Conservation (phyloP, 2,113 vertebrate species). For the Electrona antarctica region DNA sequence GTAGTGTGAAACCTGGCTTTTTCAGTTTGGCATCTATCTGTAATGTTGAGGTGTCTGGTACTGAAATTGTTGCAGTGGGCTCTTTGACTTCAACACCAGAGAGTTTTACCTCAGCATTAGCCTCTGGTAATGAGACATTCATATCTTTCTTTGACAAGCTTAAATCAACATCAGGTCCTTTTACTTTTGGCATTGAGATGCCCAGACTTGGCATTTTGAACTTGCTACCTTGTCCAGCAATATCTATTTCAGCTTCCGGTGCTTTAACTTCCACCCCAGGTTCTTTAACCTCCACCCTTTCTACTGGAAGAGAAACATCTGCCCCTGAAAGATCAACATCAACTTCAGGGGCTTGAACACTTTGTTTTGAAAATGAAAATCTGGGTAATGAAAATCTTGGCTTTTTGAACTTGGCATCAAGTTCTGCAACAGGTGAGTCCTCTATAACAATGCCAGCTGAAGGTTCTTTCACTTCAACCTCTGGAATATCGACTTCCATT, state of each 20-base stretch:
- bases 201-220: slow-evolving; percentile 58
- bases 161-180: slow-evolving; percentile 27
- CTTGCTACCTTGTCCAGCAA: slow-evolving; percentile 27
- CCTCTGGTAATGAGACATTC: slow-evolving; percentile 15
- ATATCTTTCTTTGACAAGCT: slow-evolving; percentile 20
- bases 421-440: slow-evolving; percentile 31
- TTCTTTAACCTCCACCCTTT: slow-evolving; percentile 13
- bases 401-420: slow-evolving; percentile 25
- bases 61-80: background rate
- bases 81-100: slow-evolving; percentile 38
- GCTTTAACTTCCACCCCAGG: background rate
- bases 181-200: slow-evolving; percentile 23
- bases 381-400: slow-evolving; percentile 24
- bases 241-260: background rate
- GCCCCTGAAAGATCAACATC: slow-evolving; percentile 30
- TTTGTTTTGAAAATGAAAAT: slow-evolving; percentile 36
- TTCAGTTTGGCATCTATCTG: slow-evolving; percentile 53
- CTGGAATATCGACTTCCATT: slow-evolving; percentile 13
- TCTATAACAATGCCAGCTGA: slow-evolving; percentile 10
- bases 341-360: slow-evolving; percentile 29
- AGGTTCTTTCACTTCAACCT: slow-evolving; percentile 35
- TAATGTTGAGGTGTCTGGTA: slow-evolving; percentile 16
- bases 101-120: no score
- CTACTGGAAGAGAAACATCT: slow-evolving; percentile 15
- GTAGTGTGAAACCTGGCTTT: slow-evolving; percentile 64